Conservation (phyloP, 1,140 invertebrate species). For the Bombus superbus region DNA sequence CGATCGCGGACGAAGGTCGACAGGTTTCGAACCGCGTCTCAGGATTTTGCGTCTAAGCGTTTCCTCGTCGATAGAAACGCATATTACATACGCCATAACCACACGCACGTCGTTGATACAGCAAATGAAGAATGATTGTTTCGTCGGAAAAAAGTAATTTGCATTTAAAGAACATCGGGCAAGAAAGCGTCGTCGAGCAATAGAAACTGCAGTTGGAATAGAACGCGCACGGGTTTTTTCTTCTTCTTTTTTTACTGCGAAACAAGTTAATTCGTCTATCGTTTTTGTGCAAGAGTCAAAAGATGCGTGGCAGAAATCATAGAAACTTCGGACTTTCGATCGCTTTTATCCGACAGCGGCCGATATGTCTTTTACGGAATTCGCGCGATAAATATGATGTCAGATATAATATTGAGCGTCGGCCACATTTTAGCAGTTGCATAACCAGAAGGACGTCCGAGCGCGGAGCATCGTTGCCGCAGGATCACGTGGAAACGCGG, state of each 20-base stretch:
- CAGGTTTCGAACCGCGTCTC: background rate
- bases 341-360: background rate
- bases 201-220: background rate
- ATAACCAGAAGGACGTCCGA: conserved; percentile 50
- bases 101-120: background rate
- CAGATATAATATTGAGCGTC: conserved; percentile 34
- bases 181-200: background rate
- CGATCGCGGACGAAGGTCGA: background rate
- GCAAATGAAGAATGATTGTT: background rate
- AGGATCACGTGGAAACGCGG: conserved; percentile 43
- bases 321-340: conserved; percentile 1
- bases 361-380: conserved; percentile 3
- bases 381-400: conserved; percentile 41
- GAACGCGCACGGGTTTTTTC: background rate
- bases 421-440: conserved; percentile 40
- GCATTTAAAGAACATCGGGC: background rate
- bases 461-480: conserved; percentile 14
- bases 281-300: background rate
- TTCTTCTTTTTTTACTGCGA: too few relatives aligned
- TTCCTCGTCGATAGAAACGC: background rate
- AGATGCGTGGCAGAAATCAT: background rate
- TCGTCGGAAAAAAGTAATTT: background rate
- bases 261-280: background rate
- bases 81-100: fast-evolving
- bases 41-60: background rate